Percentiles rank a stretch among this genome's conserved stretches.
These are phyloP conservation scores for Anarsia innoxiella DNA, from an alignment of 2,888 invertebrate genomes.

Conservation along the genomic window DNA sequence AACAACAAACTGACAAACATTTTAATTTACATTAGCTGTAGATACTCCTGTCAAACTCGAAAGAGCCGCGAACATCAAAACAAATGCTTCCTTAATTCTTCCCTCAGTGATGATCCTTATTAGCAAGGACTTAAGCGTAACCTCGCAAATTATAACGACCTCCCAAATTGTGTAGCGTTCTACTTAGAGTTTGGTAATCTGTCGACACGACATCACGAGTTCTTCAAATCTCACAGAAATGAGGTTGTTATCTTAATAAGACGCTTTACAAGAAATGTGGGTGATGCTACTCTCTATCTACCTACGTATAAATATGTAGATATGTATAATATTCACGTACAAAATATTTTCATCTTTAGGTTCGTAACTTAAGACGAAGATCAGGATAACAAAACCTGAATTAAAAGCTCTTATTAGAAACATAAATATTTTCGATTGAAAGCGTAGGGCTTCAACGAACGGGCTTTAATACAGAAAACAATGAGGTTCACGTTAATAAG, in stretches of 20 bases:
- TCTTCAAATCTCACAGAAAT: slow-evolving; percentile 30
- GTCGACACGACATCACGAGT: slow-evolving; percentile 43
- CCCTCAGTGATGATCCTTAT: slow-evolving; percentile 67
- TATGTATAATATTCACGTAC: too few species aligned
- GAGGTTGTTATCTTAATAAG: slow-evolving; percentile 21
- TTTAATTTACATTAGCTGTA: too few species aligned
- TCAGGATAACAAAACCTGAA: too few species aligned
- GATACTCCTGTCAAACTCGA: slow-evolving; percentile 27
- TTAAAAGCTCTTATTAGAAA: too few species aligned
- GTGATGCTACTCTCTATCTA: too few species aligned
- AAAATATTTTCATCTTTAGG: too few species aligned
- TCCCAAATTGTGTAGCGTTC: slow-evolving; percentile 32
- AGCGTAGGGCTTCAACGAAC: slow-evolving; percentile 38
- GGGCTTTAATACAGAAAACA: slow-evolving; percentile 67
- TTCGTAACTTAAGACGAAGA: too few species aligned
- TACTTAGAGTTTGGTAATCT: slow-evolving; percentile 57
- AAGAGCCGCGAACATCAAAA: slow-evolving; percentile 51
- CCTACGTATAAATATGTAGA: too few species aligned
- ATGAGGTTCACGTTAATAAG: slow-evolving; percentile 65
- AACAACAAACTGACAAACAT: too few species aligned
- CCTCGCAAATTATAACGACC: slow-evolving; percentile 70
- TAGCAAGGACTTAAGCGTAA: slow-evolving; percentile 67
- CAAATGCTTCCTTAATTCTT: slow-evolving; percentile 66
- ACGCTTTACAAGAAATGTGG: too few species aligned
- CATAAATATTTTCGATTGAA: slow-evolving; percentile 37